These are phyloP conservation scores for Carettochelys insculpta DNA, from an alignment of 2,113 vertebrate species.

Conservation along the genomic window DNA sequence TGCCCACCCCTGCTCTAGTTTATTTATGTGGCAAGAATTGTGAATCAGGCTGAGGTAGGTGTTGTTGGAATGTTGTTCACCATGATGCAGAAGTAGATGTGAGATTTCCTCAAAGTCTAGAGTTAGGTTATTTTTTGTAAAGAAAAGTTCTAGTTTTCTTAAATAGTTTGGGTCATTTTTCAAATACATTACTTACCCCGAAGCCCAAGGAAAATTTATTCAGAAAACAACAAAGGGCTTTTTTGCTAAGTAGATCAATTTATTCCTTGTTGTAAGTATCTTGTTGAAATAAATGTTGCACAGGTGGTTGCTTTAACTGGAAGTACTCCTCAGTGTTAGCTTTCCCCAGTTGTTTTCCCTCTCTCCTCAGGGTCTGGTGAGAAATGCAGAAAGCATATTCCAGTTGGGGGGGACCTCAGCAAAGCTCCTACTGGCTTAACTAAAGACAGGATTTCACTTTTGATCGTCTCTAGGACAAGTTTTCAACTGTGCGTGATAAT, in stretches of 20 bases:
- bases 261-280: neutral
- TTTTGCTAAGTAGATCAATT: neutral
- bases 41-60: neutral
- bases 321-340: neutral
- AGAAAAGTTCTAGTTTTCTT: neutral
- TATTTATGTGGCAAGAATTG: neutral
- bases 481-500: neutral
- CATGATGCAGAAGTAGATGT: neutral
- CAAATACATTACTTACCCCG: neutral
- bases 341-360: neutral
- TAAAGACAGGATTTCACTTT: neutral
- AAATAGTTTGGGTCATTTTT: neutral
- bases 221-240: neutral
- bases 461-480: neutral
- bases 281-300: rapidly evolving
- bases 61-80: neutral
- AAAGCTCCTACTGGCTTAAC: neutral
- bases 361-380: neutral
- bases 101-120: neutral
- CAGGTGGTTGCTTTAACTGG: neutral
- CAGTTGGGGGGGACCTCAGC: neutral
- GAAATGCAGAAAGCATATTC: neutral
- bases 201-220: neutral
- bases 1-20: too few relatives aligned
- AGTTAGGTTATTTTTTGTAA: neutral